These are phyloP conservation scores for Psammodynastes pulverulentus DNA, from an alignment of 2,113 vertebrate genomes.

Conservation along the genomic window DNA sequence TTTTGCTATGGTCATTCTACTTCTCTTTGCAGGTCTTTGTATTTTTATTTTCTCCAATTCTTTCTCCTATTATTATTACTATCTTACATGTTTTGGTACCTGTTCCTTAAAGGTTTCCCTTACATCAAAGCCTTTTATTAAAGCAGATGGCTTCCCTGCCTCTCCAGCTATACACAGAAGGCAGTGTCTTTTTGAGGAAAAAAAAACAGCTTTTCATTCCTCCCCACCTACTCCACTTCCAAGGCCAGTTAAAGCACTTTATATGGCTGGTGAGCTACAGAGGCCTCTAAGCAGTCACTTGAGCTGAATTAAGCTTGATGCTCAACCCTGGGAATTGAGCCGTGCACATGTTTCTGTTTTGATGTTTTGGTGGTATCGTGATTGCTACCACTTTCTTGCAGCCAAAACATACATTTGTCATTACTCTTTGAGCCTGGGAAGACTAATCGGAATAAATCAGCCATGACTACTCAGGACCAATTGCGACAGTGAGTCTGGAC, in stretches of 20 bases:
- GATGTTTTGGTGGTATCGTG: conserved; percentile 76
- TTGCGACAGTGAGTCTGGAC: conserved; percentile 58
- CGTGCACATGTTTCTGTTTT: conserved; percentile 69
- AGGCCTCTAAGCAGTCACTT: conserved; percentile 11
- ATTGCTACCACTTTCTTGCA: conserved; percentile 75
- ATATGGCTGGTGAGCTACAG: background rate
- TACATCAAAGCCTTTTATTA: background rate
- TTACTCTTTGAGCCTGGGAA: conserved; percentile 65
- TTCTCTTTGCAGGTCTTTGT: background rate
- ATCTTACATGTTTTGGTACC: background rate
- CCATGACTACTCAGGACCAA: conserved; percentile 69
- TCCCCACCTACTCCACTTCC: background rate
- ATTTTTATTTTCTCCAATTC: background rate
- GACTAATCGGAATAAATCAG: conserved; percentile 81
- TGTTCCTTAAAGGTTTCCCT: background rate
- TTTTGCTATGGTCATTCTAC: background rate
- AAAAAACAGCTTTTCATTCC: conserved; percentile 15
- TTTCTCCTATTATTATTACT: background rate
- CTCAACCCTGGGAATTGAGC: conserved; percentile 59
- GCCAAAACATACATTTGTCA: conserved; percentile 84
- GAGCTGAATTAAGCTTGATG: conserved; percentile 36
- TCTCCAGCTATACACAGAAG: conserved; percentile 17
- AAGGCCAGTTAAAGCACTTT: background rate
- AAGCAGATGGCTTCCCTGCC: conserved; percentile 18
- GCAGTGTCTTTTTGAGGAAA: background rate